Conservation (phyloP, 2,888 invertebrate genomes). For the Melikaiella ostensackeni region DNA sequence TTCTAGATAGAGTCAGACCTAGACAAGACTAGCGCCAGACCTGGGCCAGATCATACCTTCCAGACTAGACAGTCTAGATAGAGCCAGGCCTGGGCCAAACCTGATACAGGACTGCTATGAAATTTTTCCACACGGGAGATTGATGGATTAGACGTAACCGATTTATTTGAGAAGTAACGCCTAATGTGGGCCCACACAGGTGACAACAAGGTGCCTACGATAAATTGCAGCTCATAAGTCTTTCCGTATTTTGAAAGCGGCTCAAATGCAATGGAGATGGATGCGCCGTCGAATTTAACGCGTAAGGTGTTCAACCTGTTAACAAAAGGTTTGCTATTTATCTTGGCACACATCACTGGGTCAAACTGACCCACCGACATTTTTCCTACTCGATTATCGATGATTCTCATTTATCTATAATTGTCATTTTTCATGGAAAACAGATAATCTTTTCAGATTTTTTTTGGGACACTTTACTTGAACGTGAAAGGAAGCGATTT, state of each 20-base stretch:
- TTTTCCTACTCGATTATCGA: slow-evolving; percentile 8
- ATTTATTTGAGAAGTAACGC: slow-evolving; percentile 56
- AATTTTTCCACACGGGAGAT: too few species aligned
- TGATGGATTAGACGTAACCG: slow-evolving; percentile 58
- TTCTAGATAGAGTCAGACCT: too few species aligned
- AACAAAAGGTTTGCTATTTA: slow-evolving; percentile 52
- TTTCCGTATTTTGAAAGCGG: slow-evolving; percentile 62
- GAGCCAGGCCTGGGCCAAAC: too few species aligned
- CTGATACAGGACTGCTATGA: too few species aligned
- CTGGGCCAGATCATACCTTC: too few species aligned
- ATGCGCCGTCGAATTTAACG: slow-evolving; percentile 64
- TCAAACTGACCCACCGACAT: background rate
- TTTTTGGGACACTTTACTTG: background rate
- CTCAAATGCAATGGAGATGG: slow-evolving; percentile 58
- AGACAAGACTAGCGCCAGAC: too few species aligned
- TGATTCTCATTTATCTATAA: slow-evolving; percentile 10
- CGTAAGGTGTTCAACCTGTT: slow-evolving; percentile 61
- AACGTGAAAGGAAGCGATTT: slow-evolving; percentile 4
- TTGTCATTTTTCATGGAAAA: background rate
- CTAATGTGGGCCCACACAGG: slow-evolving; percentile 64
- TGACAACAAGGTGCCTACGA: slow-evolving; percentile 68
- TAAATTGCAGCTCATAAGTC: slow-evolving; percentile 73
- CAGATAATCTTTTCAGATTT: slow-evolving; percentile 3
- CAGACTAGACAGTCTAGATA: too few species aligned
- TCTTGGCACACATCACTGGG: slow-evolving; percentile 28